Conservation (phyloP, 2,888 invertebrate species). For the Melanostoma scalare region DNA sequence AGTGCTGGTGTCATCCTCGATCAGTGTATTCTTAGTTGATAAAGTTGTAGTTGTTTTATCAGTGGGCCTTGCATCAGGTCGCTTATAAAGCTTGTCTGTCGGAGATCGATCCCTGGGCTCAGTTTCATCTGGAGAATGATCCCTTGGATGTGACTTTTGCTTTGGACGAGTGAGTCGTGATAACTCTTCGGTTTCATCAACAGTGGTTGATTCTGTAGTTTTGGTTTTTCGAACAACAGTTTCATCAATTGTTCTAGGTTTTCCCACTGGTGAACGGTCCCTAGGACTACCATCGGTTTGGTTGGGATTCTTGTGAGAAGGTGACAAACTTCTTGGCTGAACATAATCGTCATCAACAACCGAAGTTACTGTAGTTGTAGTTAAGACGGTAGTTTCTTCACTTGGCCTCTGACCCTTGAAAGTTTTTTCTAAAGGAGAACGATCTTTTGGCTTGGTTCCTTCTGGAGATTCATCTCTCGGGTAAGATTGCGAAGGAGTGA, state of each 20-base stretch:
- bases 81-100: conserved; percentile 1
- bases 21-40: too few species aligned
- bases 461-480: not conserved
- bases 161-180: not conserved
- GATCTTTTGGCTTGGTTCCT: not conserved
- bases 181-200: conserved; percentile 10
- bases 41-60: not conserved
- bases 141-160: not conserved
- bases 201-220: not conserved
- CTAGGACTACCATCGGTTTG: not conserved
- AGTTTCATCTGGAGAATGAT: conserved; percentile 1
- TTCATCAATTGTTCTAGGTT: not conserved
- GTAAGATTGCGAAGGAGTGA: too few species aligned
- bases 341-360: too few species aligned
- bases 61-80: not conserved
- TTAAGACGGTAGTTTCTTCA: too few species aligned
- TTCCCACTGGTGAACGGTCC: not conserved
- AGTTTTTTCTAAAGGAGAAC: conserved; percentile 1
- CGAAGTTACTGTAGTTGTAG: too few species aligned
- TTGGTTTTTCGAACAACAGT: not conserved
- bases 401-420: too few species aligned
- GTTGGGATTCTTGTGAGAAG: too few species aligned
- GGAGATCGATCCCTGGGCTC: conserved; percentile 8
- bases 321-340: too few species aligned
- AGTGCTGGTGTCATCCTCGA: not conserved